Conservation (phyloP, 2,797 vertebrate genomes). For the Loris lydekkerianus region DNA sequence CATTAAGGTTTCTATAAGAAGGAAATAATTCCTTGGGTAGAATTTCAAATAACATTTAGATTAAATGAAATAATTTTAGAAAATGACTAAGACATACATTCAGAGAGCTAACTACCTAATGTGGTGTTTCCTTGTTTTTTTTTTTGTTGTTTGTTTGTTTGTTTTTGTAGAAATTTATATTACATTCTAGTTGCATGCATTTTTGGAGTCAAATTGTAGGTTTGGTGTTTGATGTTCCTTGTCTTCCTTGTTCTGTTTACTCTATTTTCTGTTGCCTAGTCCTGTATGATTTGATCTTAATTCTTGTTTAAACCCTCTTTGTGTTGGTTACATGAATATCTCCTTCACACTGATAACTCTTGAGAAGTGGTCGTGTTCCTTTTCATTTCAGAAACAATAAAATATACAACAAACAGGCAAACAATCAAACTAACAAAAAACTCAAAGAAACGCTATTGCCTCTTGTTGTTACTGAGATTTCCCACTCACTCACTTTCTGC, state of each 20-base stretch:
- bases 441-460: neutral
- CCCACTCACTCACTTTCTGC: neutral
- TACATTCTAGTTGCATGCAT: neutral
- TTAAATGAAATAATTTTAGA: slow-evolving; percentile 18
- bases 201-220: neutral
- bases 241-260: neutral
- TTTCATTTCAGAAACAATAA: slow-evolving; percentile 34
- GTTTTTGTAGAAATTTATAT: neutral
- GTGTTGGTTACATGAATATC: neutral
- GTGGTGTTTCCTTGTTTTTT: neutral
- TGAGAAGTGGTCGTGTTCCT: neutral
- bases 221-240: neutral
- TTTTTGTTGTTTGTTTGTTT: neutral
- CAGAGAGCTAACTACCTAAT: neutral
- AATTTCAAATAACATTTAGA: neutral
- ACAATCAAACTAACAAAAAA: neutral
- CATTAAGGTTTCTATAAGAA: slow-evolving; percentile 25
- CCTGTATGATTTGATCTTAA: neutral
- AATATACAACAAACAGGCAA: neutral
- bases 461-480: neutral
- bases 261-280: neutral
- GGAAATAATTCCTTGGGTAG: neutral
- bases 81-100: neutral
- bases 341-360: neutral
- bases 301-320: neutral